Percentiles rank a stretch among this genome's conserved stretches.
These are phyloP conservation scores for Astyanax mexicanus DNA, from an alignment of 2,797 vertebrate genomes.

Conservation along the genomic window DNA sequence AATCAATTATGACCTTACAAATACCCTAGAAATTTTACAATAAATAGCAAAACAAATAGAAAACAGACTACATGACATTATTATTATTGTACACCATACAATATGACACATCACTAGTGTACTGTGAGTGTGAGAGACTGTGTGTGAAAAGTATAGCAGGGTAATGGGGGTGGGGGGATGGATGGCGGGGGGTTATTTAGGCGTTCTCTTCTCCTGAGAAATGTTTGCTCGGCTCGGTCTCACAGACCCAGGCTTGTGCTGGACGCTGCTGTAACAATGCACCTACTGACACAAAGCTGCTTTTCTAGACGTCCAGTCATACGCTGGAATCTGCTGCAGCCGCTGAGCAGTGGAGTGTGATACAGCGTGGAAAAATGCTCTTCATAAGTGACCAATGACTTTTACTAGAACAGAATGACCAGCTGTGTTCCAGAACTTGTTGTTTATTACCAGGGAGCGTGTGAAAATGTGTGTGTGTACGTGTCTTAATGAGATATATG, in stretches of 20 bases:
- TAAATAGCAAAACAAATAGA: too few relatives aligned
- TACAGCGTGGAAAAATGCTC: background rate
- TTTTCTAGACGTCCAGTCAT: slow-evolving; percentile 7
- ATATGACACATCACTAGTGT: too few relatives aligned
- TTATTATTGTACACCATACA: too few relatives aligned
- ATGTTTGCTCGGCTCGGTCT: background rate
- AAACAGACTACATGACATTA: too few relatives aligned
- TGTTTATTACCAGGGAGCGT: background rate
- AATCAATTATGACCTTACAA: too few relatives aligned
- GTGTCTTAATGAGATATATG: too few relatives aligned
- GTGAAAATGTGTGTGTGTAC: too few relatives aligned
- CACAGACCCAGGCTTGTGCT: slow-evolving; percentile 24
- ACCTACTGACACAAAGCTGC: slow-evolving; percentile 1
- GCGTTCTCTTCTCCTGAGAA: slow-evolving; percentile 6
- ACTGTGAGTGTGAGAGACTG: slow-evolving; percentile 32
- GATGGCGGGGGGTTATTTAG: background rate
- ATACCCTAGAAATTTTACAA: too few relatives aligned
- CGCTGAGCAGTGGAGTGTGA: background rate
- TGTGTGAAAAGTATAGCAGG: slow-evolving; percentile 7
- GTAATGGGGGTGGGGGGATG: background rate
- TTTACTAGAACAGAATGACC: too few relatives aligned
- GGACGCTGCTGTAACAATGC: background rate
- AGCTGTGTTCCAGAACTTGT: background rate
- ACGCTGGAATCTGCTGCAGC: slow-evolving; percentile 1
- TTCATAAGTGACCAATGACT: background rate